Percentiles rank a stretch among this genome's conserved stretches.
These are phyloP conservation scores for Euphonia xanthogaster DNA, from an alignment of 2,797 vertebrate genomes.

Conservation along the genomic window DNA sequence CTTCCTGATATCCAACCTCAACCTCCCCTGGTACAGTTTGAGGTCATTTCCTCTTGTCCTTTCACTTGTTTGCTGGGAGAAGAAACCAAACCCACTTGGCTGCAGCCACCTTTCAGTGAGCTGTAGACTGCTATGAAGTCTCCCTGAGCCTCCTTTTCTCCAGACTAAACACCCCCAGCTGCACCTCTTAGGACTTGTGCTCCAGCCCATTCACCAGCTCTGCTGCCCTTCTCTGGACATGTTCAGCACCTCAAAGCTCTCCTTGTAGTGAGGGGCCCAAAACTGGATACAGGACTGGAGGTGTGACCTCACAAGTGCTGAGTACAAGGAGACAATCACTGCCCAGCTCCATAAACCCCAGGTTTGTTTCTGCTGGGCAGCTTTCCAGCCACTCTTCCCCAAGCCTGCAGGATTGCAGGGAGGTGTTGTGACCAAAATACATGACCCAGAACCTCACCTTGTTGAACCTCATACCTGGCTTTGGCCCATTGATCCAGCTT, in stretches of 20 bases:
- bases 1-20: neutral
- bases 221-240: rapidly evolving
- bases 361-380: neutral
- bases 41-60: neutral
- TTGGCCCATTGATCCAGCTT: neutral
- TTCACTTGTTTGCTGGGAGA: neutral
- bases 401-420: neutral
- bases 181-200: neutral
- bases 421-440: neutral
- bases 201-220: neutral
- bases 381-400: neutral
- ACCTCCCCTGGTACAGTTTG: neutral
- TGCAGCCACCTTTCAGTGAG: neutral
- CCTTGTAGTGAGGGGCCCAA: neutral
- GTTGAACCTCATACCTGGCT: neutral
- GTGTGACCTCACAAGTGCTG: neutral
- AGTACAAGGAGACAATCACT: neutral
- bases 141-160: neutral
- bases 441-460: neutral
- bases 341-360: neutral
- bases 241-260: neutral
- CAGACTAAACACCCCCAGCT: neutral
- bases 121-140: neutral
- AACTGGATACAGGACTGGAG: rapidly evolving
- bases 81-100: neutral